Evolutionary conservation across 1,140 invertebrate genomes (phyloP), one percentile per base, ranked within the genome.

Genomic region (Mya arenaria): DNA sequence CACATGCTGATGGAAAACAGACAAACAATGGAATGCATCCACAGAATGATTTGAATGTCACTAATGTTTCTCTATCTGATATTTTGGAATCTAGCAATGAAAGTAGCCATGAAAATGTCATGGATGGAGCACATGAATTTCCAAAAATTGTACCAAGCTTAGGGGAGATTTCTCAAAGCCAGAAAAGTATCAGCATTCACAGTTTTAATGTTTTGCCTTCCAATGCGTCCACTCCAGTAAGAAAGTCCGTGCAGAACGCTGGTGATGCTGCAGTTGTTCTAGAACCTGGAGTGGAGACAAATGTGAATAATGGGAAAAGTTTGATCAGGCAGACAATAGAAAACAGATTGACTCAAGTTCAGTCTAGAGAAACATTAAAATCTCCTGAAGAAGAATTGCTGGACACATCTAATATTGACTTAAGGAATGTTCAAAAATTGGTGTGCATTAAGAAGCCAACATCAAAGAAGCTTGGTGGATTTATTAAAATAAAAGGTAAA

Each of bases 1-100:
- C 25, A 28, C 39, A 30, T 34, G 44, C 15, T 10, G 32, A 25
- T 63, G 10, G 23, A 25, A 23, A 44, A 25, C 36, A 1, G 28
- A 63, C 23, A 15, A 77, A 15, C 0, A 41, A 3, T 4, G 25
- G 30, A 44, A 10, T 48, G 17, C 19, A 52, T 25, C 23, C 10
- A 60, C 13, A 36, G 32, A 44, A 28, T 58, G 39, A 52, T 36
- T 39, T 34, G 68, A 62, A 72, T 55, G 32, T 30, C 30, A 44
- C 44, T 44, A 62, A 83, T 80, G 37, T 85, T n/a, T 83, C 84
- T n/a, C 39, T 85, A 13, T 78, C 84, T 30, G 84, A 83, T 58
- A 56, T 85, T 5, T 48, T 85, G 13, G 80, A 85, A 28, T 83
- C 75, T 36, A 82, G 68, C 62, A 28, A 30, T 72, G 75, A 72